These are phyloP conservation scores for Zaprionus capensis DNA, from an alignment of 1,140 invertebrate species.

Conservation along the genomic window DNA sequence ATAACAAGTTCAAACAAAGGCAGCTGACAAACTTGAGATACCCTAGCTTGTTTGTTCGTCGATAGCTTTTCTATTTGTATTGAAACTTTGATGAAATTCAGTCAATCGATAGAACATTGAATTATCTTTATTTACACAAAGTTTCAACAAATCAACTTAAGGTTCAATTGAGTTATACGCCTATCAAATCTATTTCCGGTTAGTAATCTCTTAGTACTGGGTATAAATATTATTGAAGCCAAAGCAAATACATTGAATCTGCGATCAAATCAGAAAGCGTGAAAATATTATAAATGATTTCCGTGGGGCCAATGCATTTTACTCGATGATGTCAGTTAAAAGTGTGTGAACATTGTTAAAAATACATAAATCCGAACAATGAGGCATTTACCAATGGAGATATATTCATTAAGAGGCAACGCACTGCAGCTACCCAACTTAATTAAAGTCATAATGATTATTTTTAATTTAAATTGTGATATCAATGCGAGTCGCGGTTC, in stretches of 20 bases:
- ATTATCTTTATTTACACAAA: neutral
- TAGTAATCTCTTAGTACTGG: neutral
- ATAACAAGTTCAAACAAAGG: neutral
- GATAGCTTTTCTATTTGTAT: neutral
- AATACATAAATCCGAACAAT: conserved; percentile 30
- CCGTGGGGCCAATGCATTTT: conserved; percentile 28
- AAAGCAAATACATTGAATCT: conserved; percentile 15
- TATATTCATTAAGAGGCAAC: conserved; percentile 6
- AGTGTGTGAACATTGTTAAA: conserved; percentile 43
- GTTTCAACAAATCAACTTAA: neutral
- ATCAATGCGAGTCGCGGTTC: conserved; percentile 60
- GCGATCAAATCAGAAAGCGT: conserved; percentile 18
- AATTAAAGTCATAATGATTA: conserved; percentile 49
- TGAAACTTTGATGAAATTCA: neutral
- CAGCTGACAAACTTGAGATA: neutral
- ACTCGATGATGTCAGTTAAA: conserved; percentile 34
- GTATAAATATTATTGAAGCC: neutral
- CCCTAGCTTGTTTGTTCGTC: neutral
- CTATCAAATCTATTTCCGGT: neutral
- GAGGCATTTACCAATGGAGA: conserved; percentile 13
- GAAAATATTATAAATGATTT: conserved; percentile 44
- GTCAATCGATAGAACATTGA: neutral
- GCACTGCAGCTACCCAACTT: conserved; percentile 12
- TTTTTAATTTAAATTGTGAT: conserved; percentile 56
- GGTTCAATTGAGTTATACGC: neutral